Base-by-base conservation (phyloP, 2,888 invertebrate genomes). In the Mythimna impura region DNA sequence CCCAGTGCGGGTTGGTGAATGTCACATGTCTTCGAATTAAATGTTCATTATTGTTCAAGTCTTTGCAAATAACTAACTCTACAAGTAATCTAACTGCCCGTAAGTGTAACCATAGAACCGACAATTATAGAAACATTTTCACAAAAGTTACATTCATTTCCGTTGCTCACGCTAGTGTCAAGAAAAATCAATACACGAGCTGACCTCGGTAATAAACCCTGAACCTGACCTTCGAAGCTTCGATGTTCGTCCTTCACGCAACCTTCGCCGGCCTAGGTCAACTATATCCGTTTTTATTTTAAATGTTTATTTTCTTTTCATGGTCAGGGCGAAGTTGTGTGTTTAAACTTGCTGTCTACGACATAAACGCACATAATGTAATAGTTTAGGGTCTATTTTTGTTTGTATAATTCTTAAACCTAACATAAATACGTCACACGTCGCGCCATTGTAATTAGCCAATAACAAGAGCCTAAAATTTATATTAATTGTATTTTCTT, bases 181-280 rank as follows among this genome's bases (percentile, higher is more conserved):
- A 20, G 67, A 54, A 66, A 66, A 77, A 87, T 85, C 86, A 68
- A 85, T 85, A 81, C 62, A 17, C 47, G 54, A 74, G 63, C 66
- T 76, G 69, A 81, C 83, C 80, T 83, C 63, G 73, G 50, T 71
- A 43, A 30, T 70, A 43, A 76, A 76, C 87, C 82, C 81, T 88
- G 89, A 85, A 81, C 87, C 68, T 81, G 80, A 71, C 87, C 86
- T 82, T 86, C 76, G n/a, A 8, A 0, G 22, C 73, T 55, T 22
- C 61, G 79, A 79, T 40, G 22, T 58, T 77, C 67, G 79, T 82
- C 86, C 88, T 85, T 85, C 81, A 78, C 74, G 73, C 73, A 82
- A 84, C 88, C 85, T 83, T 80, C 55, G 73, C 34, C 40, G 63
- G 71, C 36, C 66, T 50, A 30, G 40, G 52, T 63, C 54, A 73